These are phyloP conservation scores for Neofelis nebulosa DNA, from an alignment of 2,113 vertebrate species.

Conservation along the genomic window DNA sequence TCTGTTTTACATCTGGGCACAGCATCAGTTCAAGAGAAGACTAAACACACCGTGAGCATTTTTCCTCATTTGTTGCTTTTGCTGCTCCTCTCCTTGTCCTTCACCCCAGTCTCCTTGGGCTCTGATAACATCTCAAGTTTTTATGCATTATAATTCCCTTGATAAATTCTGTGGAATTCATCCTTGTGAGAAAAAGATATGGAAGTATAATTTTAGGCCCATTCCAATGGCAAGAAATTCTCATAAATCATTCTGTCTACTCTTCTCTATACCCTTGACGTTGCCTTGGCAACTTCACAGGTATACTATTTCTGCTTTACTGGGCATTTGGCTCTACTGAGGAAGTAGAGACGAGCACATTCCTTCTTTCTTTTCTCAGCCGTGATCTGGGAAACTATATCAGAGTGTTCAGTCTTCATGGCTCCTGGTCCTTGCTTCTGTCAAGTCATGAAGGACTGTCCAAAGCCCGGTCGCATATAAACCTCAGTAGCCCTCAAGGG, in stretches of 20 bases:
- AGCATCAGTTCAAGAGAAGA: not conserved
- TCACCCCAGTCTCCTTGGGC: not conserved
- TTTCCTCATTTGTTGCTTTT: not conserved
- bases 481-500: not conserved
- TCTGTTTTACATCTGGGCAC: not conserved
- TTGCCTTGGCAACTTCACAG: constrained; percentile 54
- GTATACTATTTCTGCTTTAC: constrained; percentile 28
- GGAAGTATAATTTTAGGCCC: constrained; percentile 57
- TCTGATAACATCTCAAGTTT: not conserved
- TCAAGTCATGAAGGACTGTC: not conserved
- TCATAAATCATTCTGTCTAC: constrained; percentile 68
- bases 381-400: not conserved
- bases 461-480: not conserved
- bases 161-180: constrained; percentile 46
- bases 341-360: not conserved
- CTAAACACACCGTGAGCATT: not conserved
- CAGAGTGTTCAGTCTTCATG: not conserved
- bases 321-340: not conserved
- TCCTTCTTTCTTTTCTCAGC: constrained; percentile 13
- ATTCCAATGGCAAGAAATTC: constrained; percentile 56
- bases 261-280: not conserved
- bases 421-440: not conserved
- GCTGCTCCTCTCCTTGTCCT: not conserved
- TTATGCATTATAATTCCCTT: not conserved
- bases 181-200: constrained; percentile 5